Conservation (phyloP, 2,888 invertebrate genomes). For the Chymomyza amoena region DNA sequence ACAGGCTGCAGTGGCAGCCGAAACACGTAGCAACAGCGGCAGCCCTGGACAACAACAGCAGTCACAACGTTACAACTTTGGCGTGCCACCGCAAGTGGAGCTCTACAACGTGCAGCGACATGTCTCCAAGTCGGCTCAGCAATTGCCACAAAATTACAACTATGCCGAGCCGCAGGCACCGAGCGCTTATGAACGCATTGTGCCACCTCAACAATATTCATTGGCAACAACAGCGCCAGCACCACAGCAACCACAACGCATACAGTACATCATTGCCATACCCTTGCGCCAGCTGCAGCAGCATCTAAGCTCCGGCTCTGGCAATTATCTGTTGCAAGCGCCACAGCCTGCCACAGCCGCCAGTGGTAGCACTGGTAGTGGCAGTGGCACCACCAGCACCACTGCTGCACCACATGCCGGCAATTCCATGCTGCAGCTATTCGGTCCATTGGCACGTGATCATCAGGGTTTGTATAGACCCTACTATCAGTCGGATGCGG, state of each 20-base stretch:
- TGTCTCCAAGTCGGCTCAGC: slow-evolving; percentile 27
- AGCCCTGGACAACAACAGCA: slow-evolving; percentile 7
- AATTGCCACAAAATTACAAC: slow-evolving; percentile 35
- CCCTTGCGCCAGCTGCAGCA: slow-evolving; percentile 73
- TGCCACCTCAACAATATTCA: slow-evolving; percentile 42
- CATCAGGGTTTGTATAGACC: slow-evolving; percentile 66
- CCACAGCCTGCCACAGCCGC: neutral
- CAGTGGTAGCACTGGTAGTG: slow-evolving; percentile 23
- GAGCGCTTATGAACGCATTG: slow-evolving; percentile 47
- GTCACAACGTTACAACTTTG: slow-evolving; percentile 54
- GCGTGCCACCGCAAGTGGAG: slow-evolving; percentile 55
- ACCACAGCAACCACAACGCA: slow-evolving; percentile 52
- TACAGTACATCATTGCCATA: slow-evolving; percentile 75
- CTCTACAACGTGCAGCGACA: slow-evolving; percentile 46
- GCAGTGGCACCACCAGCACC: neutral
- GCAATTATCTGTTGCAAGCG: neutral
- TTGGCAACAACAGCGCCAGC: slow-evolving; percentile 6
- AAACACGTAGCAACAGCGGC: neutral
- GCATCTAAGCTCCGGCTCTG: slow-evolving; percentile 39
- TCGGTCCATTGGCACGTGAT: slow-evolving; percentile 69
- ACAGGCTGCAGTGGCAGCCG: slow-evolving; percentile 14
- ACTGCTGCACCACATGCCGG: slow-evolving; percentile 32
- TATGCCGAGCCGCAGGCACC: slow-evolving; percentile 41
- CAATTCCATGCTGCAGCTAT: slow-evolving; percentile 45
- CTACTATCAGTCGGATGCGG: slow-evolving; percentile 43